Evolutionary conservation across 1,140 invertebrate species (phyloP).

Genomic region (Phortica variegata): DNA sequence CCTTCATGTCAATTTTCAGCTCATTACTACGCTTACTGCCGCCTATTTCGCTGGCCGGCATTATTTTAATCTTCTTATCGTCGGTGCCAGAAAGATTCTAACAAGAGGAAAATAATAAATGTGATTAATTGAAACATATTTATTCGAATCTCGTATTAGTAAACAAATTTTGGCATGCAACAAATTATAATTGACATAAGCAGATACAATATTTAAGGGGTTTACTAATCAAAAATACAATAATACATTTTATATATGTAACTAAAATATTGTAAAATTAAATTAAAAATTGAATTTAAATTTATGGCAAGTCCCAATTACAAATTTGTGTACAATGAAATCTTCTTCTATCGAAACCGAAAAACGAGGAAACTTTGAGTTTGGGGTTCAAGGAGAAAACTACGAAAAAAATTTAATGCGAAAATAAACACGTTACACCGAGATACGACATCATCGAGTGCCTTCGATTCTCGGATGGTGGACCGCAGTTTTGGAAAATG

Average conservation of each 20-base stretch:
- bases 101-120: background rate
- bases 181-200: background rate
- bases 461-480: slow-evolving; percentile 35
- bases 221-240: no score
- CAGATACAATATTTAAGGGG: no score
- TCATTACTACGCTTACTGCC: slow-evolving; percentile 60
- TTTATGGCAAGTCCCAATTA: no score
- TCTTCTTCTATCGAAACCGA: no score
- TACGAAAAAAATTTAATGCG: no score
- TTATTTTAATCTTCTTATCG: slow-evolving; percentile 51
- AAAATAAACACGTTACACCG: slow-evolving; percentile 45
- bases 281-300: no score
- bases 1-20: slow-evolving; percentile 69
- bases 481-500: slow-evolving; percentile 16
- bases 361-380: no score
- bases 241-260: no score
- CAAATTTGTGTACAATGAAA: no score
- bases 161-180: background rate
- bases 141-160: background rate
- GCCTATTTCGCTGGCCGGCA: slow-evolving; percentile 50
- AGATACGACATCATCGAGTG: slow-evolving; percentile 53
- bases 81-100: slow-evolving; percentile 45
- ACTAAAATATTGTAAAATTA: no score
- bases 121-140: background rate
- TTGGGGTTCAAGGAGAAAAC: no score